Evolutionary conservation across 2,888 invertebrate species (phyloP).

Genomic region (Altica lythri): DNA sequence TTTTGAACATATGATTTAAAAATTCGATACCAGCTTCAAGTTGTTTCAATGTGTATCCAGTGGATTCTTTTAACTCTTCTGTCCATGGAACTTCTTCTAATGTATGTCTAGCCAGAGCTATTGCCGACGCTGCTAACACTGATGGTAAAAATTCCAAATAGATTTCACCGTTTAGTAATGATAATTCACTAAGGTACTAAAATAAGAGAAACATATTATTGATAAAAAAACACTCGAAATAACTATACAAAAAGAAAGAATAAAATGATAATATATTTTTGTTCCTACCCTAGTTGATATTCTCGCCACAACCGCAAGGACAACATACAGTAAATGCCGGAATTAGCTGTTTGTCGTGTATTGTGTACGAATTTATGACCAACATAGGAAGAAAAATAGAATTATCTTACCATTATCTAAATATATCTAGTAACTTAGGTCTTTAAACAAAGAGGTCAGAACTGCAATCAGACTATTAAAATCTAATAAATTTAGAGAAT

Average conservation of each 20-base stretch:
- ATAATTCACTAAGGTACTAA: slow-evolving; percentile 83
- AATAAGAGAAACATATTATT: slow-evolving; percentile 38
- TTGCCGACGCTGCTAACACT: slow-evolving; percentile 76
- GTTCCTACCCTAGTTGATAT: no score
- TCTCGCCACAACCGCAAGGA: no score
- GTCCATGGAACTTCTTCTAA: slow-evolving; percentile 68
- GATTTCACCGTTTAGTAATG: slow-evolving; percentile 84
- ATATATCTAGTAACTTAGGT: no score
- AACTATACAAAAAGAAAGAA: slow-evolving; percentile 24
- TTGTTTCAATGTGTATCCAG: slow-evolving; percentile 71
- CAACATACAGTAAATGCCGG: no score
- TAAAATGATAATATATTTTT: no score
- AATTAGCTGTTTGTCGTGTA: no score
- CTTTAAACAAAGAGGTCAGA: no score
- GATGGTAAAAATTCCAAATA: slow-evolving; percentile 84
- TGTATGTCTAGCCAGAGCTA: slow-evolving; percentile 81
- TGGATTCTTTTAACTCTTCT: slow-evolving; percentile 64
- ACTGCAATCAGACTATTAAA: no score
- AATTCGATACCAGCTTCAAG: slow-evolving; percentile 70
- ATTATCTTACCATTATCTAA: no score
- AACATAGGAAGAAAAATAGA: no score
- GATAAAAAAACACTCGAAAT: background rate
- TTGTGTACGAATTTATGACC: no score
- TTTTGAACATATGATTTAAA: slow-evolving; percentile 69
- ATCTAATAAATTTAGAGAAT: no score